A percentile compares a stretch with the other conserved stretches of the same genome.
Conservation (phyloP, 1,140 invertebrate species). For the Wiebesia pumilae region DNA sequence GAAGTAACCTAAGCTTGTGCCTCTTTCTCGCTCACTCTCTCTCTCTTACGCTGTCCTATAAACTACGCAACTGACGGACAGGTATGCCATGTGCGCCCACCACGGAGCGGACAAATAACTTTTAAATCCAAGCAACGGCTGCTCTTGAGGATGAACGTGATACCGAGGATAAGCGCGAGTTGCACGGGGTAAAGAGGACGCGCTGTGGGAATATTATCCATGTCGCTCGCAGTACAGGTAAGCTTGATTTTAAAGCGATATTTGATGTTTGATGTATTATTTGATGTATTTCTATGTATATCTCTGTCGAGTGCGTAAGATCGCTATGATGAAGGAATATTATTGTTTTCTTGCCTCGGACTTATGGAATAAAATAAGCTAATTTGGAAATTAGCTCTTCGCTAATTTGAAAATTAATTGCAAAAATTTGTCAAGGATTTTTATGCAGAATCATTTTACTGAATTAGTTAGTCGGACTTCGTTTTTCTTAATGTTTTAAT, state of each 20-base stretch:
- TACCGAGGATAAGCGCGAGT: neutral
- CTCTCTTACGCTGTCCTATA: neutral
- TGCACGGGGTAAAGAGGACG: neutral
- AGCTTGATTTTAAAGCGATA: neutral
- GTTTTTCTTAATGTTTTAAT: too few species aligned
- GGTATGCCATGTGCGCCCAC: neutral
- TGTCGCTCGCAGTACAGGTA: too few species aligned
- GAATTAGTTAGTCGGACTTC: too few species aligned
- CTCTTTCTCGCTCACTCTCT: neutral
- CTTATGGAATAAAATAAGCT: too few species aligned
- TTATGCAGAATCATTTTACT: neutral
- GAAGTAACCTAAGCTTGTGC: slow-evolving; percentile 20
- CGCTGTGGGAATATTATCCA: neutral
- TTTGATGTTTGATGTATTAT: neutral
- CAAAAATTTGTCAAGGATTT: neutral
- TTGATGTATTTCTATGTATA: too few species aligned
- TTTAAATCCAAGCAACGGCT: neutral
- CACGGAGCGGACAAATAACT: slow-evolving; percentile 11
- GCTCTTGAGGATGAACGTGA: slow-evolving; percentile 2
- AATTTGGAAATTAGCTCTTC: too few species aligned
- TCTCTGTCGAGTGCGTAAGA: neutral
- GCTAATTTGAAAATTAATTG: neutral
- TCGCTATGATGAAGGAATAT: neutral
- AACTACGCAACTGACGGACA: neutral
- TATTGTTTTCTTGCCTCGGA: neutral